Evolutionary conservation across 2,797 vertebrate species (phyloP).

Genomic region (Stomatorhinus walkeri): DNA sequence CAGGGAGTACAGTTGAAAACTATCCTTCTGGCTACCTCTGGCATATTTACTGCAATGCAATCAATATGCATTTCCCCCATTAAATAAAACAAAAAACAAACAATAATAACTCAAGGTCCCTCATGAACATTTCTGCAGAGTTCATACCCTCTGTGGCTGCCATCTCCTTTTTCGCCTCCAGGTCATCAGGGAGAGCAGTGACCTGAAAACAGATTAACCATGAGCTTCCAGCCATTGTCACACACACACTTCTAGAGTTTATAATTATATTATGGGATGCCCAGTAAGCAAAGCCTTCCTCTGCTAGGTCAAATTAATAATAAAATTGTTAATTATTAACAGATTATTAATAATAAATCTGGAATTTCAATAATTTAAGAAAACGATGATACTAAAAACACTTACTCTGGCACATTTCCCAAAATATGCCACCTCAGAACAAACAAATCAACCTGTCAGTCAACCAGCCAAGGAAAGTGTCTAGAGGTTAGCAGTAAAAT

Average conservation of each 20-base stretch:
- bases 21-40: neutral
- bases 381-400: neutral
- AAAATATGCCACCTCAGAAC: neutral
- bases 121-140: neutral
- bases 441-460: neutral
- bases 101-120: neutral
- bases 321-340: neutral
- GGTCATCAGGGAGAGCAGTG: constrained; percentile 55
- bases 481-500: neutral
- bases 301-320: neutral
- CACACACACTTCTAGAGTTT: neutral
- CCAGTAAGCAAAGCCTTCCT: neutral
- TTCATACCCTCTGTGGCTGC: constrained; percentile 53
- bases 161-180: constrained; percentile 61
- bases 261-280: neutral
- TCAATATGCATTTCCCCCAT: neutral
- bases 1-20: neutral
- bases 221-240: neutral
- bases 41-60: neutral
- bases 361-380: neutral
- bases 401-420: neutral
- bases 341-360: neutral
- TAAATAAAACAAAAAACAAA: neutral
- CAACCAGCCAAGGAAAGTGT: neutral
- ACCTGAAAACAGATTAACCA: constrained; percentile 49